phyloP scores from a whole-genome alignment of 1,140 invertebrate genomes.

The Musca domestica region DNA sequence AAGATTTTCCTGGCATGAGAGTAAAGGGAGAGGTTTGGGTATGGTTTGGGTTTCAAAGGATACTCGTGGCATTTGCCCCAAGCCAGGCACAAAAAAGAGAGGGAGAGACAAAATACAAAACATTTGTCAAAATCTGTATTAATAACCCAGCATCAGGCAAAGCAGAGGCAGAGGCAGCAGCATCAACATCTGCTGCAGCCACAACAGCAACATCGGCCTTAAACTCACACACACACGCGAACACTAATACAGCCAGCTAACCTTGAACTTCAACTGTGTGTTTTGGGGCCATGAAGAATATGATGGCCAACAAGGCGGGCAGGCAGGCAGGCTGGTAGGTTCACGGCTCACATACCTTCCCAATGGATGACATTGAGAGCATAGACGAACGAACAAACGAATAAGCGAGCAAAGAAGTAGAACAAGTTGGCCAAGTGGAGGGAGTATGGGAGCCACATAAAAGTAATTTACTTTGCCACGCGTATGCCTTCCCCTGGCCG shows the following conservation, averaged over 20 bases:
- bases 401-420: no score
- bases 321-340: not conserved
- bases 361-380: no score
- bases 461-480: no score
- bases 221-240: not conserved
- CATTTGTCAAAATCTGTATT: slow-evolving; percentile 15
- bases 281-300: not conserved
- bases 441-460: no score
- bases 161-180: not conserved
- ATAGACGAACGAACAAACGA: no score
- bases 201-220: not conserved
- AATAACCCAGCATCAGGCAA: not conserved
- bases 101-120: not conserved
- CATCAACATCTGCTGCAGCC: not conserved
- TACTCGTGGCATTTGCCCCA: no score
- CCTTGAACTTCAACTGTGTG: slow-evolving; percentile 16
- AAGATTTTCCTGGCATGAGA: no score
- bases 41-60: no score
- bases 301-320: not conserved
- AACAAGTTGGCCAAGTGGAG: no score
- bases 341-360: not conserved
- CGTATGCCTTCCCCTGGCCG: no score
- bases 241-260: not conserved
- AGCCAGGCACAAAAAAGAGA: not conserved
- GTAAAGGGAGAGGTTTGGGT: no score